Conservation (phyloP, 2,113 vertebrate genomes). For the pig (Sus scrofa) region T2T-Sscrofa CM000819.6:6601001-6601500, state of each 20-base stretch:
- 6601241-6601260: not conserved
- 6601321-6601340: not conserved
- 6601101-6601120: constrained; percentile 37
- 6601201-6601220: constrained; percentile 36
- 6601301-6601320: not conserved
- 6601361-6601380: not conserved
- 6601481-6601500: not conserved
- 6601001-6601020: not conserved
- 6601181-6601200: constrained; percentile 54
- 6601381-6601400: constrained; percentile 41
- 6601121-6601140: not conserved
- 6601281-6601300: not conserved
- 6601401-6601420: constrained; percentile 55
- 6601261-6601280: not conserved
- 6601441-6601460: not conserved
- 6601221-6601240: not conserved
- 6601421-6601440: not conserved
- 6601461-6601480: not conserved
- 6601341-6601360: constrained; percentile 24
- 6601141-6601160: not conserved
- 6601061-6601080: constrained; percentile 55
- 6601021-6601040: constrained; percentile 42
- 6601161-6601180: not conserved
- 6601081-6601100: constrained; percentile 32
- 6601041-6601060: constrained; percentile 48